phyloP scores from a whole-genome alignment of 1,140 invertebrate genomes.

The Sitodiplosis mosellana region DNA sequence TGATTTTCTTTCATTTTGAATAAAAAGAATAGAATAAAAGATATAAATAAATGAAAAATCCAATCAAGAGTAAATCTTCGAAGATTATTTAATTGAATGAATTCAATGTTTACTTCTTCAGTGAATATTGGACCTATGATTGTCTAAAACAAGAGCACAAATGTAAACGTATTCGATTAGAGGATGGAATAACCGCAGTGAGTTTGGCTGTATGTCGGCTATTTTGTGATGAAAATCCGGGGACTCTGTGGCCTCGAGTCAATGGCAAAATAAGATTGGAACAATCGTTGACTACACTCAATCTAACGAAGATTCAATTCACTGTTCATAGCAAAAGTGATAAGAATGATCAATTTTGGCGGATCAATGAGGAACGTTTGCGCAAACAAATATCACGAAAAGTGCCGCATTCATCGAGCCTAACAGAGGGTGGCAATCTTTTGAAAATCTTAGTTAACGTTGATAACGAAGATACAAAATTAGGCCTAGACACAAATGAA shows the following conservation, averaged over 20 bases:
- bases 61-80: too few relatives aligned
- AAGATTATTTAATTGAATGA: too few relatives aligned
- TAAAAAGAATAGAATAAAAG: too few relatives aligned
- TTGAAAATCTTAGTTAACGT: conserved; percentile 7
- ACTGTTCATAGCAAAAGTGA: conserved; percentile 1
- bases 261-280: conserved; percentile 41
- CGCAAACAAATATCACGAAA: background rate
- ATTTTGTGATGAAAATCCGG: conserved; percentile 33
- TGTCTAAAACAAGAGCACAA: conserved; percentile 27
- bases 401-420: background rate
- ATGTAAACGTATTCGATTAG: conserved; percentile 32
- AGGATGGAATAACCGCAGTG: conserved; percentile 20
- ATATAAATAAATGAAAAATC: too few relatives aligned
- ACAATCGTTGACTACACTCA: conserved; percentile 35
- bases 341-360: too few relatives aligned
- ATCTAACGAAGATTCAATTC: conserved; percentile 23
- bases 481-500: conserved; percentile 40
- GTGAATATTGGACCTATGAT: conserved; percentile 31
- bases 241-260: conserved; percentile 52
- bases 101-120: conserved; percentile 5
- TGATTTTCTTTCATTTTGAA: too few relatives aligned
- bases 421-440: conserved; percentile 7
- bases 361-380: too few relatives aligned
- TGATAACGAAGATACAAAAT: conserved; percentile 20
- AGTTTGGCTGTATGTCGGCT: conserved; percentile 40